Conservation (phyloP, 2,113 vertebrate genomes). For the Tringa solitaria region DNA sequence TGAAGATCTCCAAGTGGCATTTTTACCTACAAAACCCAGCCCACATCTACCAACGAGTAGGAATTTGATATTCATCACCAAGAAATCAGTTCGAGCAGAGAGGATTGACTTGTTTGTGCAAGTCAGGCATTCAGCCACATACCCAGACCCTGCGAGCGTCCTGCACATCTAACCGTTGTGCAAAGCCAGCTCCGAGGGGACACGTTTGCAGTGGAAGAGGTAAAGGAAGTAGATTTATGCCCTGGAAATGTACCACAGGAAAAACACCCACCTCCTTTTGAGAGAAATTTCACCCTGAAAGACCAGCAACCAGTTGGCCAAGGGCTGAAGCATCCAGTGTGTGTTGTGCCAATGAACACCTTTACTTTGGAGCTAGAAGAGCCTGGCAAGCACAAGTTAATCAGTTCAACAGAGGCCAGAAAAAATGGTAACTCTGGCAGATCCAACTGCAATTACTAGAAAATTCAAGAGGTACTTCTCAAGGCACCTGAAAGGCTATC, state of each 20-base stretch:
- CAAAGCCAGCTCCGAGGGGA: background rate
- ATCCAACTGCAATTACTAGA: background rate
- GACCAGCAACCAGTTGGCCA: background rate
- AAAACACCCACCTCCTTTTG: background rate
- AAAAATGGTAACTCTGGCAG: background rate
- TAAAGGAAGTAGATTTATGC: background rate
- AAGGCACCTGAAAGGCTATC: background rate
- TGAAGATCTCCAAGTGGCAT: background rate
- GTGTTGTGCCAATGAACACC: background rate
- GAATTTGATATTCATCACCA: background rate
- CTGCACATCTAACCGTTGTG: background rate
- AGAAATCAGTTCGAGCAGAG: background rate
- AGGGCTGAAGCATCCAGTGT: accelerated
- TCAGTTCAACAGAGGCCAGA: background rate
- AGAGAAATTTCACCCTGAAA: background rate
- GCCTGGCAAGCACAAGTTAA: background rate
- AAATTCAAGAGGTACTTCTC: background rate
- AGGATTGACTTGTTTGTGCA: background rate
- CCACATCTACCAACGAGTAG: background rate
- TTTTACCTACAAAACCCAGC: background rate
- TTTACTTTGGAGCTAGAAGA: background rate
- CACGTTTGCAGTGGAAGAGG: background rate
- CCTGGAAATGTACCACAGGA: background rate
- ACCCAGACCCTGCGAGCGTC: background rate
- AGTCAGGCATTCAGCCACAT: background rate